Evolutionary conservation across 2,888 invertebrate species (phyloP).

Genomic region (Lagria hirta): DNA sequence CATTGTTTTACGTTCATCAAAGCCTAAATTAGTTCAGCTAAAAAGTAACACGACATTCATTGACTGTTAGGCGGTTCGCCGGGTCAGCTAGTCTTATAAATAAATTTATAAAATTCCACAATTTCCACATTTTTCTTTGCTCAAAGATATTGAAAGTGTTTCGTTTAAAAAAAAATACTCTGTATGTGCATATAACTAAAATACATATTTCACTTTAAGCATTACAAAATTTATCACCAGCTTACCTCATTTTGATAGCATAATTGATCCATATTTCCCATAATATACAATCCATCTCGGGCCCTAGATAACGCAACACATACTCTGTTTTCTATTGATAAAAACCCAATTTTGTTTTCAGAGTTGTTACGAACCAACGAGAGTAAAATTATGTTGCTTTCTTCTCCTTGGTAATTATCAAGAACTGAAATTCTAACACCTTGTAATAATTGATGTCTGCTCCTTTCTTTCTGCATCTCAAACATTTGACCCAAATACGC

Average conservation of each 20-base stretch:
- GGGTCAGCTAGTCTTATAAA: no score
- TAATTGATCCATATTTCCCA: conserved; percentile 69
- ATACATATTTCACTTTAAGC: no score
- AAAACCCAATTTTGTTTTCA: conserved; percentile 69
- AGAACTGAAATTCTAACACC: conserved; percentile 67
- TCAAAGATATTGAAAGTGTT: no score
- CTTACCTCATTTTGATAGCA: conserved; percentile 54
- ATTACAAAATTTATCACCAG: no score
- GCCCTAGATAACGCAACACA: conserved; percentile 79
- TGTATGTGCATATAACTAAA: no score
- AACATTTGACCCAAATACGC: conserved; percentile 73
- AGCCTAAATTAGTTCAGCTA: no score
- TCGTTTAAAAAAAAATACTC: no score
- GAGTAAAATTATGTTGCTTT: conserved; percentile 74
- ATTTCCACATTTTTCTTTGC: no score
- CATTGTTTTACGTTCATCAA: no score
- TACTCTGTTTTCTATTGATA: conserved; percentile 68
- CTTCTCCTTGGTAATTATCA: conserved; percentile 82
- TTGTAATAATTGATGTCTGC: conserved; percentile 43
- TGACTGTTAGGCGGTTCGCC: no score
- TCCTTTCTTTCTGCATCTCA: conserved; percentile 57
- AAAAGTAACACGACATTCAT: no score
- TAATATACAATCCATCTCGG: conserved; percentile 68
- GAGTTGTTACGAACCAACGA: conserved; percentile 77
- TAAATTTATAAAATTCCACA: no score